phyloP scores from a whole-genome alignment of 2,888 invertebrate genomes.

The Synanthedon vespiformis region DNA sequence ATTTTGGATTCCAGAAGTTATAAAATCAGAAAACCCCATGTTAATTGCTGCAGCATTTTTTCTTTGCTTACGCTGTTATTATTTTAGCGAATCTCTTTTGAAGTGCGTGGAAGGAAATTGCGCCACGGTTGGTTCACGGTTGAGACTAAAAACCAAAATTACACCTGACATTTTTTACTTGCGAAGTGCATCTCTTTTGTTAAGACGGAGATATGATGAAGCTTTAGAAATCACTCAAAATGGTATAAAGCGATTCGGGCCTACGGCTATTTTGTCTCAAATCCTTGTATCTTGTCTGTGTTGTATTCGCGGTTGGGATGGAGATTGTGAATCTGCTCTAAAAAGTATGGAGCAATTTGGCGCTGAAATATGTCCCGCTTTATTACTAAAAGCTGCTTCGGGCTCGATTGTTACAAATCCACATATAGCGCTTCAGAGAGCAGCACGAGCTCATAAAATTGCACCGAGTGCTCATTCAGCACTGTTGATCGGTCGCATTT shows the following conservation, averaged over 20 bases:
- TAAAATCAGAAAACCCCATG: constrained; percentile 35
- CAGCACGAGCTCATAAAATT: constrained; percentile 44
- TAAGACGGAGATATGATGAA: constrained; percentile 25
- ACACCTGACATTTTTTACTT: constrained; percentile 39
- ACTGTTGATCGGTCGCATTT: constrained; percentile 40
- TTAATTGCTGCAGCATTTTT: constrained; percentile 56
- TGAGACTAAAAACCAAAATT: constrained; percentile 10
- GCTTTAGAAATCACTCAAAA: constrained; percentile 30
- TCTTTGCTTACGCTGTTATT: constrained; percentile 49
- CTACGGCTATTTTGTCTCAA: constrained; percentile 41
- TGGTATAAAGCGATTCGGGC: constrained; percentile 39
- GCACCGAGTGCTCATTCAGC: constrained; percentile 47
- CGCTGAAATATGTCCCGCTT: constrained; percentile 25
- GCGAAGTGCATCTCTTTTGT: constrained; percentile 35
- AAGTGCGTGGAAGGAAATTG: constrained; percentile 41
- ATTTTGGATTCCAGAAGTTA: constrained; percentile 38
- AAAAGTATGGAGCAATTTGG: constrained; percentile 38
- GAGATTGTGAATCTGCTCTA: constrained; percentile 34
- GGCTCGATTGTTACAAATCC: constrained; percentile 29
- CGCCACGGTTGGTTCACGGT: constrained; percentile 27
- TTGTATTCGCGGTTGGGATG: constrained; percentile 38
- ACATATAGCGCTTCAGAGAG: constrained; percentile 39
- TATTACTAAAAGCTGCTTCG: constrained; percentile 40
- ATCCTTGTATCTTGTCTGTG: constrained; percentile 39
- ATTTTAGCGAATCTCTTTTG: constrained; percentile 37